A percentile compares a stretch with the other conserved stretches of the same genome.
phyloP scores from a whole-genome alignment of 1,140 invertebrate species.

The Triops cancriformis region DNA sequence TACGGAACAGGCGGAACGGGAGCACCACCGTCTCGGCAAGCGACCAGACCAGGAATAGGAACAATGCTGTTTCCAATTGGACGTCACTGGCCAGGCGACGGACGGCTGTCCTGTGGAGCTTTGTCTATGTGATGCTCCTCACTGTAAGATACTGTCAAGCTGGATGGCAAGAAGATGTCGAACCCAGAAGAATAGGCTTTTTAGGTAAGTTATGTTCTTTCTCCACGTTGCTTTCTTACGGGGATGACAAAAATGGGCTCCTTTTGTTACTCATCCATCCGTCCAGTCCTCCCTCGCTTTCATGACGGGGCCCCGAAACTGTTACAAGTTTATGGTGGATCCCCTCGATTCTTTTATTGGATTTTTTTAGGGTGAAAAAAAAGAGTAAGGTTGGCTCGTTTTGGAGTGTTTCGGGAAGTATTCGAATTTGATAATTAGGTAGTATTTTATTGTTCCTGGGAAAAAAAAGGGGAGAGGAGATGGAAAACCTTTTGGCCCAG shows the following conservation, averaged over 20 bases:
- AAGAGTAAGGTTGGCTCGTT: neutral
- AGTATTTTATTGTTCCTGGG: neutral
- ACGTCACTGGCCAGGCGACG: neutral
- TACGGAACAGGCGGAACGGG: neutral
- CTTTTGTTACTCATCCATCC: neutral
- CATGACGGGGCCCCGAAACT: neutral
- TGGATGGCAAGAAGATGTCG: slow-evolving; percentile 12
- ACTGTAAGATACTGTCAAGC: neutral
- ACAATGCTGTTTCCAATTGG: neutral
- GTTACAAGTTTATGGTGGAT: neutral
- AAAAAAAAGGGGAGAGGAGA: neutral
- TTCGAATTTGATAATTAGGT: neutral
- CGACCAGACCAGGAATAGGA: neutral
- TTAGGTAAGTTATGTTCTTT: neutral
- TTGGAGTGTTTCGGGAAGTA: neutral
- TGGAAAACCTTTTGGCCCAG: neutral
- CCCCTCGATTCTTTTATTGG: neutral
- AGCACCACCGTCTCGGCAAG: neutral
- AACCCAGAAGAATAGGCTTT: neutral
- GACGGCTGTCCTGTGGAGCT: slow-evolving; percentile 2
- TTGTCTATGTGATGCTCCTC: neutral
- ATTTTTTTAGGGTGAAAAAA: neutral
- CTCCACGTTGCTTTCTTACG: neutral
- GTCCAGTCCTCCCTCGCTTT: neutral
- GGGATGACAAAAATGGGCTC: neutral